These are phyloP conservation scores for Cataglyphis altisquamis DNA, from an alignment of 2,888 invertebrate genomes.

Conservation along the genomic window DNA sequence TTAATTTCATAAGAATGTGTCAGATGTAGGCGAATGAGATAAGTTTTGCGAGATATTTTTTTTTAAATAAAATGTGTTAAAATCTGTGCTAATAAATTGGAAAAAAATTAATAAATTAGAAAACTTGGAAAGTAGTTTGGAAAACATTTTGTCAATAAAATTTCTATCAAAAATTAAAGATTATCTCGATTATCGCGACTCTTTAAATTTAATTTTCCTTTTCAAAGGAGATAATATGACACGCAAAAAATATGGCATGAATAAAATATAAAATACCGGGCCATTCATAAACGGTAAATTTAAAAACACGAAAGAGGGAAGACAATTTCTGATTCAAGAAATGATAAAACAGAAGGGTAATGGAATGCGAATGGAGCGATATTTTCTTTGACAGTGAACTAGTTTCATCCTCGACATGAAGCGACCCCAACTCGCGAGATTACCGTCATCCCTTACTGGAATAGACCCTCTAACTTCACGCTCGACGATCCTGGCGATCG, in stretches of 20 bases:
- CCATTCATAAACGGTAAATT: not conserved
- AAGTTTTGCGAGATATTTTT: not conserved
- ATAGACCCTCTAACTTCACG: conserved; percentile 52
- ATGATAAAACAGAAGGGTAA: conserved; percentile 37
- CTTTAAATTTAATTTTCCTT: not conserved
- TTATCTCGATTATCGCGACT: not conserved
- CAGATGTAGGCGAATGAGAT: not conserved
- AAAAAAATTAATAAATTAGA: too few species aligned
- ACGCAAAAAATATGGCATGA: not conserved
- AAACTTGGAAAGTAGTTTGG: not conserved
- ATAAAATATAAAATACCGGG: not conserved
- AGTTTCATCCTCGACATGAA: conserved; percentile 29
- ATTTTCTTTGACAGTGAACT: conserved; percentile 45
- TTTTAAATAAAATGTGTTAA: not conserved
- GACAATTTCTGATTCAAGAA: conserved; percentile 37
- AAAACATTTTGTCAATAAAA: not conserved
- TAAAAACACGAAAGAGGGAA: conserved; percentile 2
- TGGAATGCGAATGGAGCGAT: conserved; percentile 33
- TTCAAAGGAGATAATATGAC: not conserved
- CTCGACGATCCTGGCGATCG: conserved; percentile 26
- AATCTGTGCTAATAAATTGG: not conserved
- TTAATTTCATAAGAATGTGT: not conserved
- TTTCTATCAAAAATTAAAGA: not conserved
- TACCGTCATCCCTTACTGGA: conserved; percentile 56
- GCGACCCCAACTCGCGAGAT: conserved; percentile 36